Evolutionary conservation across 2,113 vertebrate species (phyloP).

Genomic region (Python bivittatus): DNA sequence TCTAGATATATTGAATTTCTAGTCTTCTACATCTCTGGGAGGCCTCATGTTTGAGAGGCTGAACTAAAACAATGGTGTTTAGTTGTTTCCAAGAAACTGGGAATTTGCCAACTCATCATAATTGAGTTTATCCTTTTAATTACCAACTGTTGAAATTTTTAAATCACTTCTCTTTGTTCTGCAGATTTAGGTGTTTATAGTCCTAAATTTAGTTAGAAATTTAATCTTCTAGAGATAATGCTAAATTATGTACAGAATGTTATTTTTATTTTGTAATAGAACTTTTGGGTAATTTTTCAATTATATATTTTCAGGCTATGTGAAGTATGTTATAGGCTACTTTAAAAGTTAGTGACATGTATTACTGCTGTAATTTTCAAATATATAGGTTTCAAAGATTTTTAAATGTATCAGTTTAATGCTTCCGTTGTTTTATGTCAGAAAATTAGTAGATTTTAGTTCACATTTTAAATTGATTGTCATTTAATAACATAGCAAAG

Average conservation of each 20-base stretch:
- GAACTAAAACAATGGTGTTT: background rate
- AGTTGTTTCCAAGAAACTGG: background rate
- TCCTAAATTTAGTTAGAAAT: too few species aligned
- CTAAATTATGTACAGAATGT: background rate
- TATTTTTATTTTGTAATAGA: background rate
- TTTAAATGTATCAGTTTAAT: background rate
- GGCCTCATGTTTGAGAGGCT: too few species aligned
- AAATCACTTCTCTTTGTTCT: background rate
- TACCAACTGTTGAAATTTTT: too few species aligned
- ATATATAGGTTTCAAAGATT: too few species aligned
- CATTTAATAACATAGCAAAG: background rate
- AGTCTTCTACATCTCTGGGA: too few species aligned
- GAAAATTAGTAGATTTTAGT: background rate
- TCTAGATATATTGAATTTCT: too few species aligned
- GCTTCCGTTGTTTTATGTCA: background rate
- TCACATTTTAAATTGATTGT: background rate
- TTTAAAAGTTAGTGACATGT: too few species aligned
- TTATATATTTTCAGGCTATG: background rate
- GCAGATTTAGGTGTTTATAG: background rate
- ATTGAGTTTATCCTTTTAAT: too few species aligned
- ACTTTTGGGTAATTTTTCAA: background rate
- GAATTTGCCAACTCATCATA: too few species aligned
- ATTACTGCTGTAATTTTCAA: too few species aligned
- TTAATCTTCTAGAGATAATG: background rate
- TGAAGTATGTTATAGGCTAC: background rate